Conservation (phyloP, 1,140 invertebrate species). For the Battus philenor region DNA sequence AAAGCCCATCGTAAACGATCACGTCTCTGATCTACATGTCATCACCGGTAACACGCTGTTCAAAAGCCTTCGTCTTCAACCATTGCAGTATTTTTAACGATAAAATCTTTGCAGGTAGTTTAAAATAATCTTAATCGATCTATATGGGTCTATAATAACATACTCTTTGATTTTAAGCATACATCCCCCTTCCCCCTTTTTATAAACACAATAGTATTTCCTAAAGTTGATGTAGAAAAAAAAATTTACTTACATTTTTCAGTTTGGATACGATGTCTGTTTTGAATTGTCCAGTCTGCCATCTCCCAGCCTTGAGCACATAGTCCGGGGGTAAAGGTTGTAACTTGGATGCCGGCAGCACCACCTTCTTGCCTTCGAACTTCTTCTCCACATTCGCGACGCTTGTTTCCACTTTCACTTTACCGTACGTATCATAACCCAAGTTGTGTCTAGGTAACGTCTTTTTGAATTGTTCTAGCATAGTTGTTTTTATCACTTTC, state of each 20-base stretch:
- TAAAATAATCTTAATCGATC: too few species aligned
- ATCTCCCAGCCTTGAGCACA: conserved; percentile 26
- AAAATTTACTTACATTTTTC: conserved; percentile 15
- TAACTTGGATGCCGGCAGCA: conserved; percentile 53
- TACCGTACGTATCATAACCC: conserved; percentile 30
- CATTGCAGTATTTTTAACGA: too few species aligned
- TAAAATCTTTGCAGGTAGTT: too few species aligned
- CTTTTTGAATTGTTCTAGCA: conserved; percentile 33
- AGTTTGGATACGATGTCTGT: not conserved
- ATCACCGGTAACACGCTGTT: too few species aligned
- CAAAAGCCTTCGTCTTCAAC: too few species aligned
- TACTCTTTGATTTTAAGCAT: too few species aligned
- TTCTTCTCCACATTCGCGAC: not conserved
- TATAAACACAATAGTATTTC: too few species aligned
- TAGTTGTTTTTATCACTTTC: conserved; percentile 31
- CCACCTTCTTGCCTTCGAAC: conserved; percentile 28
- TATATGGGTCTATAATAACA: too few species aligned
- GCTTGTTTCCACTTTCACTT: conserved; percentile 5
- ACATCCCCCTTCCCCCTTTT: too few species aligned
- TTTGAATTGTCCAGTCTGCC: not conserved
- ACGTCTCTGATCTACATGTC: too few species aligned
- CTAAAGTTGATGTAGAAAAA: not conserved
- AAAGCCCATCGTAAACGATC: too few species aligned
- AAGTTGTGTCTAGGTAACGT: conserved; percentile 26
- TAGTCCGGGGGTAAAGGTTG: conserved; percentile 47